Evolutionary conservation across 2,113 vertebrate species (phyloP), one percentile per base, ranked within the genome.

Genomic region (Chlorocebus sabaeus): DNA sequence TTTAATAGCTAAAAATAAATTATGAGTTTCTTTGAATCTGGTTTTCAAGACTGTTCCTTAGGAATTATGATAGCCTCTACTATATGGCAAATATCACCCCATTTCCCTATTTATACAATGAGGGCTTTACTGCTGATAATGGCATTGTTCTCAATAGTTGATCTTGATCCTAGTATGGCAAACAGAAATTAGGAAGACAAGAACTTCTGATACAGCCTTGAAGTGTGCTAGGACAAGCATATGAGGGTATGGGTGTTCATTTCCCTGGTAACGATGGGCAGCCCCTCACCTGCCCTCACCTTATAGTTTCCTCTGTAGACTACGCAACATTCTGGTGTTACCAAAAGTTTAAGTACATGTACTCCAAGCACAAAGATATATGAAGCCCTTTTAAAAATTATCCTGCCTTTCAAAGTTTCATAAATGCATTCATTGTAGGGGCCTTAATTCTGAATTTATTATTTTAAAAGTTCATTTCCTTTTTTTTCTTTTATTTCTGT

Each of bases 1-100:
- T 97, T 96, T 93, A 96, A 88, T 95, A 85, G 38, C 50, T 91
- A 76, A 89, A 91, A 90, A 38, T 73, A 95, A 97, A 84, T 89
- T 30, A 95, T 38, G 30, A 90, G 18, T 78, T 92, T 3, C 89
- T 97, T 92, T 43, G 35, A 84, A 92, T 84, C 22, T 91, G 82
- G 68, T 76, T 96, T 96, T 84, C 35, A 94, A 96, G 55, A 92
- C 2, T 82, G 40, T 0, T 90, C 30, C 11, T n/a, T 80, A 40
- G 70, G 79, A 88, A n/a, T 94, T 89, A 79, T 35, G 38, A 38
- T 8, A 90, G 40, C 12, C 2, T 40, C 35, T 87, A 38, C 17
- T 43, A 61, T 80, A 67, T 73, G 57, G 16, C n/a, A 86, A 79
- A 50, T 79, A 59, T n/a, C 27, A 76, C 32, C 9, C 30, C 7